Conservation (phyloP, 2,888 invertebrate genomes). For the Eucera pruinosa region DNA sequence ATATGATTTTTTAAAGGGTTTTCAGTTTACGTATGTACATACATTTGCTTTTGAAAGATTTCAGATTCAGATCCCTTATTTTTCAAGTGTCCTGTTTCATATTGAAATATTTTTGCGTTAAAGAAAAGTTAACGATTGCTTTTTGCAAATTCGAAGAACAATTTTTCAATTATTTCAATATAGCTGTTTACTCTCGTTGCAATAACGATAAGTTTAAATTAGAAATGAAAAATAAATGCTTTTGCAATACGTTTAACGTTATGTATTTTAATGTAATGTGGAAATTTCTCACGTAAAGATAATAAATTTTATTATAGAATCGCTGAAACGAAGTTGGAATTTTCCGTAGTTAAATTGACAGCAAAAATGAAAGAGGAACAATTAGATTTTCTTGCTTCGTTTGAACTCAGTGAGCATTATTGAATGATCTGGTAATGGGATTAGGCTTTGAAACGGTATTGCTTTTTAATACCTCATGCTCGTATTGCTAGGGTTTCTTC, state of each 20-base stretch:
- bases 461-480: slow-evolving; percentile 1
- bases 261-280: not conserved
- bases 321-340: not conserved
- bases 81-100: too few relatives aligned
- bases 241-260: not conserved
- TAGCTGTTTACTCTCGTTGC: too few relatives aligned
- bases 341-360: not conserved
- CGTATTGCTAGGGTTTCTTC: not conserved
- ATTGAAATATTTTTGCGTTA: too few relatives aligned
- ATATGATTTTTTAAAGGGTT: too few relatives aligned
- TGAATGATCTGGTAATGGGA: slow-evolving; percentile 10
- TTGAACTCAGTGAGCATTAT: not conserved
- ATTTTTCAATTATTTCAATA: too few relatives aligned
- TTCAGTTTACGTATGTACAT: too few relatives aligned
- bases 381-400: slow-evolving; percentile 18
- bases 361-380: not conserved
- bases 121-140: too few relatives aligned
- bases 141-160: too few relatives aligned
- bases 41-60: too few relatives aligned
- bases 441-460: not conserved
- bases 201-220: too few relatives aligned
- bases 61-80: too few relatives aligned
- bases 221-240: too few relatives aligned
- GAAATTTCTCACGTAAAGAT: not conserved
- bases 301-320: not conserved